Conservation (phyloP, 2,888 invertebrate species). For the Noctua pronuba region DNA sequence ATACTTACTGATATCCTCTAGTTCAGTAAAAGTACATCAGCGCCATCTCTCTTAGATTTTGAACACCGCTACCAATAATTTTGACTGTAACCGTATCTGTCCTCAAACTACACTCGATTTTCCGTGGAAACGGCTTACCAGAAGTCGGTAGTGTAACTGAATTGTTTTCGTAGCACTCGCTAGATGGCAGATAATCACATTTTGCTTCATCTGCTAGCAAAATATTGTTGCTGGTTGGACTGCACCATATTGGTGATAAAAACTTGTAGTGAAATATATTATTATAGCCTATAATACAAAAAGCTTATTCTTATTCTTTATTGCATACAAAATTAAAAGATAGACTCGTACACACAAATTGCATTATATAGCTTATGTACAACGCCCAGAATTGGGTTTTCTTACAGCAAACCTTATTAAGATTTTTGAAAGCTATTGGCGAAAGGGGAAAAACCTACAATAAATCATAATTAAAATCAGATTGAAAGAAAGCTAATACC, state of each 20-base stretch:
- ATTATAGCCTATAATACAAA: not conserved
- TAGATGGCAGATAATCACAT: conserved; percentile 41
- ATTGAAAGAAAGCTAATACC: not conserved
- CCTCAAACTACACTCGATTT: not conserved
- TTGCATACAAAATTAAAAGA: too few relatives aligned
- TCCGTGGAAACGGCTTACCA: not conserved
- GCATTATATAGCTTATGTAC: too few relatives aligned
- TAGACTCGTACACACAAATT: too few relatives aligned
- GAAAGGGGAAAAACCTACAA: not conserved
- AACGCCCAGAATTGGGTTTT: too few relatives aligned
- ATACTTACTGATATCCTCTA: not conserved
- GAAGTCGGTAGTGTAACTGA: not conserved
- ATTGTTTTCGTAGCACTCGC: conserved; percentile 12
- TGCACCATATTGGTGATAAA: too few relatives aligned
- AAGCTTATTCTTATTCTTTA: too few relatives aligned
- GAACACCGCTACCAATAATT: not conserved
- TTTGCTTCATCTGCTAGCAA: not conserved
- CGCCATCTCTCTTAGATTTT: conserved; percentile 38
- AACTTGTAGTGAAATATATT: not conserved
- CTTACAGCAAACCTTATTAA: too few relatives aligned
- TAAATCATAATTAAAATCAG: not conserved
- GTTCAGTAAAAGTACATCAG: not conserved
- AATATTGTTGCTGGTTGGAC: not conserved
- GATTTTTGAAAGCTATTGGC: too few relatives aligned
- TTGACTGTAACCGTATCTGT: not conserved